Percentiles rank a stretch among this genome's conserved stretches.
Evolutionary conservation across 2,888 invertebrate genomes (phyloP).

Genomic region (Aplocera efformata): DNA sequence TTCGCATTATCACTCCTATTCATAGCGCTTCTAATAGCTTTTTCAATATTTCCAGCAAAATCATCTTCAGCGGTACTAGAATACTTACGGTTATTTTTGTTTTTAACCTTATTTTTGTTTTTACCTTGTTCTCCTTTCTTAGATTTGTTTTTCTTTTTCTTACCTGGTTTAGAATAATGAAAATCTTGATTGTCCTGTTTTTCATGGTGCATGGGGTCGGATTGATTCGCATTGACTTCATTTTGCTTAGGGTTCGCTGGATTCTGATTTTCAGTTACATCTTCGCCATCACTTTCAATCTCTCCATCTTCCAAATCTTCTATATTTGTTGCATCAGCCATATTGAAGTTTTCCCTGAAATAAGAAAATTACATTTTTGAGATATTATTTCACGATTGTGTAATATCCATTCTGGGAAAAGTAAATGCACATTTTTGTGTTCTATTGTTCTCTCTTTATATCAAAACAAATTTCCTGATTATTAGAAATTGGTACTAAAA

Average conservation of each 20-base stretch:
- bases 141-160: slow-evolving; percentile 74
- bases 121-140: slow-evolving; percentile 58
- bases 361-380: slow-evolving; percentile 17
- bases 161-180: slow-evolving; percentile 70
- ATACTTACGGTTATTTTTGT: slow-evolving; percentile 71
- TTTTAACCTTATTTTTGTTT: slow-evolving; percentile 74
- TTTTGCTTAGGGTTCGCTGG: slow-evolving; percentile 38
- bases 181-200: slow-evolving; percentile 53
- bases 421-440: too few species aligned
- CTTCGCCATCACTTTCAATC: slow-evolving; percentile 84
- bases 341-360: slow-evolving; percentile 63
- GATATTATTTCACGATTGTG: not conserved
- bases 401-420: slow-evolving; percentile 1
- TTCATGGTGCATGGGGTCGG: slow-evolving; percentile 39
- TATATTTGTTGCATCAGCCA: slow-evolving; percentile 54
- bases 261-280: slow-evolving; percentile 43
- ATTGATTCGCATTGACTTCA: slow-evolving; percentile 34
- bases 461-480: too few species aligned
- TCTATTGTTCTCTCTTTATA: too few species aligned
- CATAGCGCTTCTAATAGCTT: slow-evolving; percentile 87
- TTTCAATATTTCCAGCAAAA: slow-evolving; percentile 89
- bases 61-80: slow-evolving; percentile 81
- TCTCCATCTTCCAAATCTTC: slow-evolving; percentile 93
- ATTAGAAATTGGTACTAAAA: too few species aligned
- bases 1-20: slow-evolving; percentile 83